Base-by-base conservation (phyloP, 2,797 vertebrate genomes). In the Galaxias olidus region DNA sequence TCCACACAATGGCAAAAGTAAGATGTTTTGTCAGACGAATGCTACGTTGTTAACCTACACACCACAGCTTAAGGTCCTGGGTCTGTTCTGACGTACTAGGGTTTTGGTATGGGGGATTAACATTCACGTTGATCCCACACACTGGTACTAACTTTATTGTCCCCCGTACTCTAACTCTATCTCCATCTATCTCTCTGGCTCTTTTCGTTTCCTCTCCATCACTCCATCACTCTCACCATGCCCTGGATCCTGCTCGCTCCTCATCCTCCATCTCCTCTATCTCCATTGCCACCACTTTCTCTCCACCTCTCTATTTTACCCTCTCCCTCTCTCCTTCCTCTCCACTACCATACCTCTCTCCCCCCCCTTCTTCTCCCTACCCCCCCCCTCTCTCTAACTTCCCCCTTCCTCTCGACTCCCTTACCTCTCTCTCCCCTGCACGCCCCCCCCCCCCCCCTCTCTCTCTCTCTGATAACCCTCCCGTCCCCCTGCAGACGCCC, bases 401-500 rank as follows among this genome's bases (percentile, higher is more conserved):
- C 59, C 69, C 30, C 51, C 53, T 53, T 10, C 6, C 30, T n/a
- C 7, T 1, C 11, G 3, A n/a, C 12, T 14, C 17, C 7, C 30
- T 40, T n/a, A n/a, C n/a, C 42, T 30, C 6, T 9, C 50, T 14
- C 43, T 8, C 5, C 40, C 57, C 8, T n/a, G 43, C 4, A 15
- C 30, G 4, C 7, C 6, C 40, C 6, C 8, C 63, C 52, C 15
- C 50, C 42, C 19, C 2, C 10, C 41, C 53, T 51, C 8, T 15
- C 48, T 45, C 45, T 44, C 48, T 17, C 63, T 20, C 45, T 11
- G 54, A 43, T 48, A 41, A 61, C 14, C 60, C 40, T 51, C 48
- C 41, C 49, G 57, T 64, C 63, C 61, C 69, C 71, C 10, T 59
- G 11, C 82, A 93, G 95, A 97, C 90, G 95, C 95, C 76, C 95